Conservation (phyloP, 1,140 invertebrate species). For the Trinorchestia longiramus region DNA sequence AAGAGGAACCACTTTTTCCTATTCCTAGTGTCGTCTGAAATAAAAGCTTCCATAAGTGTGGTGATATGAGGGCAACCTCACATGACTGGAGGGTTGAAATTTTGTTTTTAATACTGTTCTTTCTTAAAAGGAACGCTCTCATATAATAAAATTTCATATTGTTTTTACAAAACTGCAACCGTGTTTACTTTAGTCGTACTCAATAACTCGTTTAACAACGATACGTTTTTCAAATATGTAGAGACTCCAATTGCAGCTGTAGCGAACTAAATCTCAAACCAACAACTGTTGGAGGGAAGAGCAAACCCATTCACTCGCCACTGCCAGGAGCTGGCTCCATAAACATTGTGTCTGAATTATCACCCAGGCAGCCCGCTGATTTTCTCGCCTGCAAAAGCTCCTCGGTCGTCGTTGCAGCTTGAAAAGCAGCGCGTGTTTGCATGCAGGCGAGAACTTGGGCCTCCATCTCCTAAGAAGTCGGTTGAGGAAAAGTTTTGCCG, state of each 20-base stretch:
- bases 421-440: not conserved
- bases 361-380: not conserved
- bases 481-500: not conserved
- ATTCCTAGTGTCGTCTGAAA: not conserved
- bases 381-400: not conserved
- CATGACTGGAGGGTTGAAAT: not conserved
- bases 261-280: not conserved
- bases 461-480: not conserved
- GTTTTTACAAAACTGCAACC: not conserved
- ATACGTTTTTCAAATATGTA: not conserved
- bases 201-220: not conserved
- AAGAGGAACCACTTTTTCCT: not conserved
- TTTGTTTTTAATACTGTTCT: not conserved
- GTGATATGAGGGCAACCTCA: not conserved
- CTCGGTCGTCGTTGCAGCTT: not conserved
- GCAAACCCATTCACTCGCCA: not conserved
- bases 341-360: not conserved
- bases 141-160: not conserved
- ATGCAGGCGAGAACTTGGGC: not conserved
- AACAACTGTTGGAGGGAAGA: too few relatives aligned
- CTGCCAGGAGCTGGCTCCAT: not conserved
- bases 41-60: not conserved
- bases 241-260: not conserved
- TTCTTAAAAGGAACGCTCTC: not conserved
- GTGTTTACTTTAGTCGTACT: not conserved